Evolutionary conservation across 2,797 vertebrate genomes (phyloP).

Genomic region (Naso thynnoides): DNA sequence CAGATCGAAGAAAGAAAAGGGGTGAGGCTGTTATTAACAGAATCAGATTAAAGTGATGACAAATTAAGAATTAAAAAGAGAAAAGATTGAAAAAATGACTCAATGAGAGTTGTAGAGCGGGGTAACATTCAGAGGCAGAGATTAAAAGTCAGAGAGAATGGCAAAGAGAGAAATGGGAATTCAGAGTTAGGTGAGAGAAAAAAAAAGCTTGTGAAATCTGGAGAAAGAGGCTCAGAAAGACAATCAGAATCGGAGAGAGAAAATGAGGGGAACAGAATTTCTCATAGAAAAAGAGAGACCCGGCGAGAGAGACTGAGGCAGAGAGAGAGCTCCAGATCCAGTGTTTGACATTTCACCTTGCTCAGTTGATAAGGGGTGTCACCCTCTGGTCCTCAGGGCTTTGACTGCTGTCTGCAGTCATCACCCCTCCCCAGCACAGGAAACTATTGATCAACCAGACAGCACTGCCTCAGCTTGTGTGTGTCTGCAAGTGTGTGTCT

Average conservation of each 20-base stretch:
- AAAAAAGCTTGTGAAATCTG: constrained; percentile 41
- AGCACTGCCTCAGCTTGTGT: constrained; percentile 60
- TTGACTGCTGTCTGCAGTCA: constrained; percentile 83
- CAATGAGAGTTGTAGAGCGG: constrained; percentile 34
- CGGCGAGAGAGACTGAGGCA: neutral
- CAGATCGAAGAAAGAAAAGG: constrained; percentile 34
- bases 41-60: constrained; percentile 40
- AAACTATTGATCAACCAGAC: constrained; percentile 84
- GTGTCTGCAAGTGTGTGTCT: constrained; percentile 54
- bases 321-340: constrained; percentile 75
- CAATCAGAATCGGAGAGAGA: constrained; percentile 45
- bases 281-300: constrained; percentile 16
- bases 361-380: constrained; percentile 85
- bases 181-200: constrained; percentile 23
- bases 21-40: constrained; percentile 47
- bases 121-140: constrained; percentile 41
- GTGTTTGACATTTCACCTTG: constrained; percentile 85
- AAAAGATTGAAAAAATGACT: constrained; percentile 35
- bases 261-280: constrained; percentile 42
- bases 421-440: constrained; percentile 80
- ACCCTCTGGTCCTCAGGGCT: constrained; percentile 82
- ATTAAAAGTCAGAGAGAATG: constrained; percentile 44
- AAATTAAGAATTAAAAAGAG: constrained; percentile 32
- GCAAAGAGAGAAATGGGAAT: constrained; percentile 37
- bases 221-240: constrained; percentile 54